These are phyloP conservation scores for Maylandia zebra DNA, from an alignment of 2,113 vertebrate genomes.

Conservation along the genomic window DNA sequence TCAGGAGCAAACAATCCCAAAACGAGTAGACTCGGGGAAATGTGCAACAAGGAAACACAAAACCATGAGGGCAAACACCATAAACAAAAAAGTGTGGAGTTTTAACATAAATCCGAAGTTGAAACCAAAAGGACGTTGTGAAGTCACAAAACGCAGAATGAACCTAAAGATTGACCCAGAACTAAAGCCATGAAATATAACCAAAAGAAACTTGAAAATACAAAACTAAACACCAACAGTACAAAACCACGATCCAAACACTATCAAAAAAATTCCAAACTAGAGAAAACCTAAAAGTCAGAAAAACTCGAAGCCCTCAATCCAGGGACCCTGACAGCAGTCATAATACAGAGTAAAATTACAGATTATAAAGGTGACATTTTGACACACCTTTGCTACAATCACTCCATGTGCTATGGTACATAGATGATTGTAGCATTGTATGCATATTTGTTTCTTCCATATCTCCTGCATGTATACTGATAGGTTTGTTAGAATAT, in stretches of 20 bases:
- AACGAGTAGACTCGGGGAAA: fast-evolving
- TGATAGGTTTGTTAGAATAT: background rate
- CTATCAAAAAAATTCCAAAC: background rate
- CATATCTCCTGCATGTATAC: fast-evolving
- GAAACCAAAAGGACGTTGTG: background rate
- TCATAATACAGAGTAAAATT: background rate
- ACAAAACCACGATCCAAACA: background rate
- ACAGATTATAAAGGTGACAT: background rate
- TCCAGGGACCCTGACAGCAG: fast-evolving
- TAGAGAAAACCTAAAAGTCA: background rate
- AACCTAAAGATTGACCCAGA: background rate
- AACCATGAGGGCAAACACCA: background rate
- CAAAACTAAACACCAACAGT: background rate
- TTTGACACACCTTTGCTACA: background rate
- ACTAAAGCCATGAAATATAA: background rate
- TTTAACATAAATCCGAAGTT: fast-evolving
- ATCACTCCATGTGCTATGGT: fast-evolving
- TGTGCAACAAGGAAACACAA: background rate
- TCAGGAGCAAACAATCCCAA: background rate
- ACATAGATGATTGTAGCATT: background rate
- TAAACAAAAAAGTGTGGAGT: background rate
- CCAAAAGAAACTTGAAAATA: background rate
- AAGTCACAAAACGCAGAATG: fast-evolving
- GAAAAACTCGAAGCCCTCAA: fast-evolving
- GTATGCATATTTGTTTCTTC: background rate